Evolutionary conservation across 2,797 vertebrate genomes (phyloP).

Genomic region (Enteromius treurensis): DNA sequence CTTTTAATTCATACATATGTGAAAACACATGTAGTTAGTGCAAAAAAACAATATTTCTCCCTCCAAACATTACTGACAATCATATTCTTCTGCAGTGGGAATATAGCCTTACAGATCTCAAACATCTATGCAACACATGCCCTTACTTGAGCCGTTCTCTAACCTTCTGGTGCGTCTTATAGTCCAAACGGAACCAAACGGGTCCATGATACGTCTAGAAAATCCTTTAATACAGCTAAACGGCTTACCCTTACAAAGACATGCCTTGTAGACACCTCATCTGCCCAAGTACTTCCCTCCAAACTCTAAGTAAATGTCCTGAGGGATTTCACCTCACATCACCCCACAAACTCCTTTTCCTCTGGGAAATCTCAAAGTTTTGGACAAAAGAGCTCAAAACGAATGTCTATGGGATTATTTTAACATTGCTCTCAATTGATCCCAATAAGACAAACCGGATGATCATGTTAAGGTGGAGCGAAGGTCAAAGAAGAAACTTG

Average conservation of each 20-base stretch:
- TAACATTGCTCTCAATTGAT: conserved; percentile 40
- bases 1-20: not conserved
- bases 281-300: not conserved
- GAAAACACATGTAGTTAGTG: not conserved
- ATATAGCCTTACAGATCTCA: not conserved
- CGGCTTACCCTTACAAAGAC: conserved; percentile 52
- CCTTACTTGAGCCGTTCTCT: not conserved
- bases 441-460: conserved; percentile 36
- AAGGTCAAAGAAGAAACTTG: conserved; percentile 32
- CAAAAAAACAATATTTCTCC: not conserved
- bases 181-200: conserved; percentile 35
- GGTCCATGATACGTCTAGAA: conserved; percentile 64
- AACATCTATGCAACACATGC: not conserved
- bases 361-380: conserved; percentile 57
- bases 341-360: conserved; percentile 33
- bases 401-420: conserved; percentile 54
- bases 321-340: conserved; percentile 36
- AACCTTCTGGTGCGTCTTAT: not conserved
- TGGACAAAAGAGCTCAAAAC: conserved; percentile 45
- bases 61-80: not conserved
- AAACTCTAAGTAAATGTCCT: conserved; percentile 51
- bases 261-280: conserved; percentile 42
- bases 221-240: conserved; percentile 61
- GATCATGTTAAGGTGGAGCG: conserved; percentile 27
- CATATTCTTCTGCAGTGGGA: not conserved